Evolutionary conservation across 1,140 invertebrate species (phyloP), one percentile per base, ranked within the genome.

Genomic region (Daktulosphaira vitifoliae): DNA sequence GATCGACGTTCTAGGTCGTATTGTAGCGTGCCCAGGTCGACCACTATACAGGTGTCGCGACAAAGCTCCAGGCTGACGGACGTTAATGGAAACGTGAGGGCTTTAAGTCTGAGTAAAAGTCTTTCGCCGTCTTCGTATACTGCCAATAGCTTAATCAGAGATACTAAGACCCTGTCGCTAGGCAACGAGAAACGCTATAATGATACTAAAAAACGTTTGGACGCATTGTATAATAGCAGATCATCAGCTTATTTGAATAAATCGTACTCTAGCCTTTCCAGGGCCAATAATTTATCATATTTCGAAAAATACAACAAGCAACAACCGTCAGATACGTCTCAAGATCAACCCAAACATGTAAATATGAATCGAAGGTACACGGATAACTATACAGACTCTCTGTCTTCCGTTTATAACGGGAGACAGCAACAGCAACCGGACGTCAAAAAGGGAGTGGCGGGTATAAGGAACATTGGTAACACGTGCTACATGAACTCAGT

Each of bases 401-500:
- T 6, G 33, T 16, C 9, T 5, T 11, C 9, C 39, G n/a, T 4
- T 4, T 2, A 62, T 4, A 2, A 4, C 44, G 7, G n/a, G 22
- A 16, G 56, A 44, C n/a, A 46, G 29, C 23, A 26, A 11, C 56
- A 20, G 56, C 16, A 7, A 5, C 23, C 49, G 46, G 50, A 37
- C 20, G 23, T 26, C 9, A 49, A 38, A 51, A 67, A 29, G 16
- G 66, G 68, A 22, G 48, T 65, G 65, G 66, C 59, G n/a, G 66
- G 66, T n/a, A 66, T 68, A 9, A 18, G 64, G 33, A 68, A 68
- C 46, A 52, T 65, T 13, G 67, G 67, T 6, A 68, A 68, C 33
- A 68, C 67, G 76, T 97, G 93, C 77, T 97, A 96, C 77, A 96
- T 97, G 91, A 96, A 96, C 80, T 92, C 89, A 68, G 90, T 97